These are phyloP conservation scores for Apistogramma diplotaenia DNA, from an alignment of 2,113 vertebrate genomes.

Conservation along the genomic window DNA sequence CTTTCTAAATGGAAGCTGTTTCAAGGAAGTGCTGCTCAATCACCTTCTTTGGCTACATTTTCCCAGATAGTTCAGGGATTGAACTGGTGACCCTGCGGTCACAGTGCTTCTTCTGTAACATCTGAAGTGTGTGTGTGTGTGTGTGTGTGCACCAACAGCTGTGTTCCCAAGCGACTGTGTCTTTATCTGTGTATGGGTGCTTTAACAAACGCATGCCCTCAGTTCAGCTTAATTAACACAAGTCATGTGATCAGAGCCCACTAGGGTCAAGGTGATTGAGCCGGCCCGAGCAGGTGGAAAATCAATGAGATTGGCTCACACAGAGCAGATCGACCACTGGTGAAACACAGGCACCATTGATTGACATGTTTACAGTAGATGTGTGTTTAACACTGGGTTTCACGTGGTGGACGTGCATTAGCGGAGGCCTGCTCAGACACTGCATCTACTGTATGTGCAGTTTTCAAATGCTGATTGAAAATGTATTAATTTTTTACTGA, in stretches of 20 bases:
- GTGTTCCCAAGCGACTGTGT: not conserved
- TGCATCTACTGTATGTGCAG: not conserved
- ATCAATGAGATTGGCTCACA: constrained; percentile 52
- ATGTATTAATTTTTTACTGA: not conserved
- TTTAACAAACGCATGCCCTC: constrained; percentile 30
- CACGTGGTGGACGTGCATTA: constrained; percentile 19
- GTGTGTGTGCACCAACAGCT: constrained; percentile 4
- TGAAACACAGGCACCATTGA: constrained; percentile 60
- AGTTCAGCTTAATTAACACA: constrained; percentile 53
- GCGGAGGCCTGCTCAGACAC: not conserved
- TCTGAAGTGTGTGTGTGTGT: constrained; percentile 7
- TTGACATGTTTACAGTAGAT: constrained; percentile 43
- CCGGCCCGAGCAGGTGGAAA: constrained; percentile 54
- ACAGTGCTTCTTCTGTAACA: constrained; percentile 9
- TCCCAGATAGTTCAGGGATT: constrained; percentile 4
- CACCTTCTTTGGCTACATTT: not conserved
- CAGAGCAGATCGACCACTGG: constrained; percentile 54
- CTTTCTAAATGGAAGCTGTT: not conserved
- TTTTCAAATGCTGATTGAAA: not conserved
- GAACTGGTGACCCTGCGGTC: not conserved
- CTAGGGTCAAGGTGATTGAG: constrained; percentile 64
- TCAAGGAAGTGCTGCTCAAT: constrained; percentile 20
- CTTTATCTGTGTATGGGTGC: constrained; percentile 20
- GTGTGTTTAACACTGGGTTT: constrained; percentile 44
- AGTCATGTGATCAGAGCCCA: constrained; percentile 36